These are phyloP conservation scores for Manduca sexta DNA, from an alignment of 1,140 invertebrate species.

Conservation along the genomic window DNA sequence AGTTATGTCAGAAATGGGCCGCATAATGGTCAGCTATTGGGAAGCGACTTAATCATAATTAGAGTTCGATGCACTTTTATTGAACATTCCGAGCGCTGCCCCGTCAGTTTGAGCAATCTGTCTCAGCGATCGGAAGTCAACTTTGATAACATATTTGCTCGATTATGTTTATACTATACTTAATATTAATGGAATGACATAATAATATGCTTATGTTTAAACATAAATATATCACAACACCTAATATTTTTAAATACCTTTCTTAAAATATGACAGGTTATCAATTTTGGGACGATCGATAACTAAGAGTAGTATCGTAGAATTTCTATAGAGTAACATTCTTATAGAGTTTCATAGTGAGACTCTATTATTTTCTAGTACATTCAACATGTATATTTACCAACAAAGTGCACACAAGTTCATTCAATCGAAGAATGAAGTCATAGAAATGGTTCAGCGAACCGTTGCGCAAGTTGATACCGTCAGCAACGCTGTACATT, in stretches of 20 bases:
- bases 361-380: too few species aligned
- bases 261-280: too few species aligned
- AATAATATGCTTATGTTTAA: too few species aligned
- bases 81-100: not conserved
- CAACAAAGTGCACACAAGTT: conserved; percentile 17
- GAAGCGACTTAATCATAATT: not conserved
- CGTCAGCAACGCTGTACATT: conserved; percentile 26
- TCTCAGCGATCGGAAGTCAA: not conserved
- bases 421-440: conserved; percentile 25
- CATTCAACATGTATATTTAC: not conserved
- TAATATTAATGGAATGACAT: too few species aligned
- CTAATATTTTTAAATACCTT: too few species aligned
- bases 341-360: too few species aligned
- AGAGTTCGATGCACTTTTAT: conserved; percentile 10
- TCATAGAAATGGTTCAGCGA: conserved; percentile 56
- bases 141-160: too few species aligned
- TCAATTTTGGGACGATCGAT: too few species aligned
- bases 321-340: too few species aligned
- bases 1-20: conserved; percentile 4
- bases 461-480: conserved; percentile 53
- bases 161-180: too few species aligned
- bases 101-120: not conserved
- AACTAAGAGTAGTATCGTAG: too few species aligned
- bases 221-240: too few species aligned
- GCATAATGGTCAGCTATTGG: not conserved